Percentiles rank a stretch among this genome's conserved stretches.
Evolutionary conservation across 1,140 invertebrate species (phyloP).

Genomic region (Augochlora pura): DNA sequence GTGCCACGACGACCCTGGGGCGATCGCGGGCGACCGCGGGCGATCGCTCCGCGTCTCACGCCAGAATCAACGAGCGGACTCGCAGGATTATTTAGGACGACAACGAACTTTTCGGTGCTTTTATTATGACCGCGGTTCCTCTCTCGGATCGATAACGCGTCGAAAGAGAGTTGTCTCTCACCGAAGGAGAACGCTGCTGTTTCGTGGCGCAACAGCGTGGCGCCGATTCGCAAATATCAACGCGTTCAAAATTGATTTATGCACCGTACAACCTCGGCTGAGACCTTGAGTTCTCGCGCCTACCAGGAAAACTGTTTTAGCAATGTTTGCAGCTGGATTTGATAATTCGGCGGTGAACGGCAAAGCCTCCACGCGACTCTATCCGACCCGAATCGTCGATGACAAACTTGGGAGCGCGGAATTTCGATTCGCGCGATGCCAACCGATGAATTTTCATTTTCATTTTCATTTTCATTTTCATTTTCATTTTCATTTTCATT

Average conservation of each 20-base stretch:
- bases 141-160: background rate
- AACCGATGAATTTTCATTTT: background rate
- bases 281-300: conserved; percentile 8
- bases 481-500: too few species aligned
- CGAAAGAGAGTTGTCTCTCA: background rate
- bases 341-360: background rate
- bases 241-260: conserved; percentile 34
- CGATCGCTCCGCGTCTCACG: too few species aligned
- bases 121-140: background rate
- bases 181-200: background rate
- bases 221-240: conserved; percentile 38
- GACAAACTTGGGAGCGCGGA: too few species aligned
- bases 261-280: conserved; percentile 13
- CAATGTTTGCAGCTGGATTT: background rate
- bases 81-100: too few species aligned
- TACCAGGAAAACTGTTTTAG: background rate
- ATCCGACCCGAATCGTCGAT: too few species aligned
- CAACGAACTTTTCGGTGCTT: background rate
- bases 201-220: conserved; percentile 19
- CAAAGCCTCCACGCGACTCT: too few species aligned
- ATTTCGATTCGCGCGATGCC: too few species aligned
- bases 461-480: too few species aligned
- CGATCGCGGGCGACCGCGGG: too few species aligned
- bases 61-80: too few species aligned
- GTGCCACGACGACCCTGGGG: background rate